Conservation (phyloP, 2,888 invertebrate species). For the Thelaira solivaga region DNA sequence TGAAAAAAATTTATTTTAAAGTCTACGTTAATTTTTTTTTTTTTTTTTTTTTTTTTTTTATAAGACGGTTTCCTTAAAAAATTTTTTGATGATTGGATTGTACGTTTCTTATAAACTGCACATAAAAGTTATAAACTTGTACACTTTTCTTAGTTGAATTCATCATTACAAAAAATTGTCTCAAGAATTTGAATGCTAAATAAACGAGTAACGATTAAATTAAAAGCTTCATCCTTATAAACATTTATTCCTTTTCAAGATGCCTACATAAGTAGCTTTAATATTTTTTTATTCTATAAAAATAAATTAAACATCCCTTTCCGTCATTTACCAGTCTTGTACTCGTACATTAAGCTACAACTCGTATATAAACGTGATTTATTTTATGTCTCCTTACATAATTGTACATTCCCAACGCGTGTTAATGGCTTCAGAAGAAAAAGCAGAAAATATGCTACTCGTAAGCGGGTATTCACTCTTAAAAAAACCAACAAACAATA, state of each 20-base stretch:
- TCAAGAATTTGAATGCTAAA: too few species aligned
- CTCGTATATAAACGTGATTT: slow-evolving; percentile 3
- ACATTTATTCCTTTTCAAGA: background rate
- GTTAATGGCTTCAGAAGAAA: background rate
- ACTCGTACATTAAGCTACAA: background rate
- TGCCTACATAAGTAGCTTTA: background rate
- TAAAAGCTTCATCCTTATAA: background rate
- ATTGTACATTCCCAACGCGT: slow-evolving; percentile 34
- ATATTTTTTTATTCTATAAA: background rate
- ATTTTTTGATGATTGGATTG: too few species aligned
- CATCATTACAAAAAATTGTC: too few species aligned
- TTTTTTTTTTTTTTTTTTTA: too few species aligned
- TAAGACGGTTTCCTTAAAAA: too few species aligned
- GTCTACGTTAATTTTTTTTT: too few species aligned
- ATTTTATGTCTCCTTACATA: background rate
- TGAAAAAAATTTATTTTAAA: too few species aligned
- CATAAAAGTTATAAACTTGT: too few species aligned
- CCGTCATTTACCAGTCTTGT: background rate
- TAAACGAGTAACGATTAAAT: too few species aligned
- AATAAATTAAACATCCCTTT: background rate
- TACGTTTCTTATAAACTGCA: too few species aligned
- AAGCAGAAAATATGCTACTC: background rate
- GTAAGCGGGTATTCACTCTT: background rate
- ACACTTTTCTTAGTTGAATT: too few species aligned
- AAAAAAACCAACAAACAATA: background rate